phyloP scores from a whole-genome alignment of 2,888 invertebrate species.

The Dicranocentrus wangi region DNA sequence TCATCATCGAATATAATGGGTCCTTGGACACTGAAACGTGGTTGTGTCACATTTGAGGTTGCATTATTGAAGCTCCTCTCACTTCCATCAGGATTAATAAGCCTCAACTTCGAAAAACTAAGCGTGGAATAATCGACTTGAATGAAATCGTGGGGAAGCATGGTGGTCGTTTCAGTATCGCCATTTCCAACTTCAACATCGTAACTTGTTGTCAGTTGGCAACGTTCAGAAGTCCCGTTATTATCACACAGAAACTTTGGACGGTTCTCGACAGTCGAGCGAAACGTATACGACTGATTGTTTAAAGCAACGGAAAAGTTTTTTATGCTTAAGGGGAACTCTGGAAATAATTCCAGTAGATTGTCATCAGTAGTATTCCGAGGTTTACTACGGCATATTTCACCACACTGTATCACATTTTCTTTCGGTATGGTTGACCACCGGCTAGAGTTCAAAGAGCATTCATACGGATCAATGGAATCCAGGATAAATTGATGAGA shows the following conservation, averaged over 20 bases:
- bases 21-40: slow-evolving; percentile 36
- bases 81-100: neutral
- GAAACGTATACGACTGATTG: slow-evolving; percentile 27
- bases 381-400: slow-evolving; percentile 43
- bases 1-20: slow-evolving; percentile 38
- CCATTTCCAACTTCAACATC: neutral
- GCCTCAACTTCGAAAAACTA: slow-evolving; percentile 37
- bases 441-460: slow-evolving; percentile 48
- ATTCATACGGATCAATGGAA: slow-evolving; percentile 55
- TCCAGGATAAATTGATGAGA: slow-evolving; percentile 52
- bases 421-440: slow-evolving; percentile 37
- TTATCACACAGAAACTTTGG: slow-evolving; percentile 29
- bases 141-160: neutral
- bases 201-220: slow-evolving; percentile 25
- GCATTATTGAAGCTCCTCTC: neutral
- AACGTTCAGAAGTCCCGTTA: slow-evolving; percentile 26
- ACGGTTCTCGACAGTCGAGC: neutral
- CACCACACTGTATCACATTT: slow-evolving; percentile 61
- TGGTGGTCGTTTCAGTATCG: neutral
- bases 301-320: neutral
- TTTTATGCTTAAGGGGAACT: slow-evolving; percentile 24
- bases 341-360: slow-evolving; percentile 7
- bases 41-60: slow-evolving; percentile 12
- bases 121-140: slow-evolving; percentile 19
- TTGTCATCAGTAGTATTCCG: neutral